Evolutionary conservation across 2,797 vertebrate genomes (phyloP).

Genomic region (Labeo calbasu): DNA sequence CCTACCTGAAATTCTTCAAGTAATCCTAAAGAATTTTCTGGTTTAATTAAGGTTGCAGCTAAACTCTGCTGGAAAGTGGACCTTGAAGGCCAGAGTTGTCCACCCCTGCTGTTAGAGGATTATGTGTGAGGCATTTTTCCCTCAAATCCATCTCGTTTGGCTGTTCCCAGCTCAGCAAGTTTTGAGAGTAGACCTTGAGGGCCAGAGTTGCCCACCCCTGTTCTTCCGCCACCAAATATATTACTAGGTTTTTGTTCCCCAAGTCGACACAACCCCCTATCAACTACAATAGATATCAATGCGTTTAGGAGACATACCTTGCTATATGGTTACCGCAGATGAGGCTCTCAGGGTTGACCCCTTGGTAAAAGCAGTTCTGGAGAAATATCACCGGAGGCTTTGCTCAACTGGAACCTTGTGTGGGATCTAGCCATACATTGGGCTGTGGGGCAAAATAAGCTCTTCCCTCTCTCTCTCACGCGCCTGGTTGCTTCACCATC

Average conservation of each 20-base stretch:
- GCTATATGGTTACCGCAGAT: slow-evolving; percentile 23
- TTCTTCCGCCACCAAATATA: not conserved
- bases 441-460: slow-evolving; percentile 47
- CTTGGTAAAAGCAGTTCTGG: slow-evolving; percentile 45
- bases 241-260: not conserved
- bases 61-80: not conserved
- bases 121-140: not conserved
- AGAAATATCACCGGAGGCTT: slow-evolving; percentile 18
- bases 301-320: slow-evolving; percentile 61
- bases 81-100: not conserved
- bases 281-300: not conserved
- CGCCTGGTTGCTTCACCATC: slow-evolving; percentile 34
- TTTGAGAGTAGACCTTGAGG: not conserved
- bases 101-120: not conserved
- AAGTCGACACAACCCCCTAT: not conserved
- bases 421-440: slow-evolving; percentile 41
- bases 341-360: slow-evolving; percentile 49
- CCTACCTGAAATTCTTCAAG: not conserved
- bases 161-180: not conserved
- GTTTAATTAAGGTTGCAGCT: slow-evolving; percentile 3
- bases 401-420: slow-evolving; percentile 22
- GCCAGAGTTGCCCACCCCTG: not conserved
- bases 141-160: not conserved
- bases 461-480: slow-evolving; percentile 35
- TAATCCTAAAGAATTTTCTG: not conserved